Evolutionary conservation across 2,888 invertebrate species (phyloP).

Genomic region (Idaea straminata): DNA sequence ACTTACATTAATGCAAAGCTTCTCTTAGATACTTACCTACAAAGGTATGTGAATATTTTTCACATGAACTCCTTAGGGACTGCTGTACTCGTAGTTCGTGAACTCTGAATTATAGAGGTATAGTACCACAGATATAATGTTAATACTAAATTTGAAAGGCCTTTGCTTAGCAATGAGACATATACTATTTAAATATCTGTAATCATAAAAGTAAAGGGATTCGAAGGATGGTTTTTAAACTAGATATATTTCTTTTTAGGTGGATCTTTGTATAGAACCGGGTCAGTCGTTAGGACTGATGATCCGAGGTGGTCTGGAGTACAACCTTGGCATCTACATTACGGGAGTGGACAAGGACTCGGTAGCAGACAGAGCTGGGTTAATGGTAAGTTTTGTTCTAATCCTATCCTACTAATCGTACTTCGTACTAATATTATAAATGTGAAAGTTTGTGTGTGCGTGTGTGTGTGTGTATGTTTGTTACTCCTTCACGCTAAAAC

Average conservation of each 20-base stretch:
- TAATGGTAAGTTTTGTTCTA: constrained; percentile 82
- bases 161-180: too few relatives aligned
- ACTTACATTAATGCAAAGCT: constrained; percentile 9
- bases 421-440: too few relatives aligned
- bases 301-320: constrained; percentile 97
- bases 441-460: too few relatives aligned
- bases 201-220: neutral
- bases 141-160: too few relatives aligned
- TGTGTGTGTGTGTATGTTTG: too few relatives aligned
- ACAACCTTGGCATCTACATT: constrained; percentile 96
- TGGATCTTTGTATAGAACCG: constrained; percentile 92
- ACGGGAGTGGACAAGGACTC: constrained; percentile 97
- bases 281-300: constrained; percentile 95
- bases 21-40: neutral
- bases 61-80: neutral
- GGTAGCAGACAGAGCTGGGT: constrained; percentile 93
- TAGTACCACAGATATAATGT: too few relatives aligned
- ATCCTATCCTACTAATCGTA: too few relatives aligned
- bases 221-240: constrained; percentile 14
- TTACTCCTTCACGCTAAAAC: too few relatives aligned
- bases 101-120: neutral
- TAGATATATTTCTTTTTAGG: constrained; percentile 68
- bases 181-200: too few relatives aligned
- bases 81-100: neutral
- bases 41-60: neutral